A percentile compares a stretch with the other conserved stretches of the same genome.
Conservation (phyloP, 64 coral and sea anemone species). For the Acropora yongei region DNA sequence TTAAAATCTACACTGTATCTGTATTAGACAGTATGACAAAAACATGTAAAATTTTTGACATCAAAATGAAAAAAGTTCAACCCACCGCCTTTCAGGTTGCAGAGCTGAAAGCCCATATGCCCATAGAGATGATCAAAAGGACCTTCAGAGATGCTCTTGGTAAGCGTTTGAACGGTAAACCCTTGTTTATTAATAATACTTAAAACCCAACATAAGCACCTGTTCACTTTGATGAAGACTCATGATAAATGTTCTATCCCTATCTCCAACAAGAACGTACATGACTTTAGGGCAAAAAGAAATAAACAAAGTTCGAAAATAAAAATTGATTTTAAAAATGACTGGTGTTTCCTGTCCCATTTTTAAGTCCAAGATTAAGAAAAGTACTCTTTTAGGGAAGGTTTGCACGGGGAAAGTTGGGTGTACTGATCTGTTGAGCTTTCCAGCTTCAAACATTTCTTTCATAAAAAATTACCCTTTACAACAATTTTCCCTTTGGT, state of each 20-base stretch:
- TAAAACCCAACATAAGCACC: neutral
- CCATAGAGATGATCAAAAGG: conserved; percentile 44
- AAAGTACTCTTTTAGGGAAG: no score
- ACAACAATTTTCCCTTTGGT: neutral
- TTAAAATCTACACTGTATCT: neutral
- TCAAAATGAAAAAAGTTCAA: conserved; percentile 17
- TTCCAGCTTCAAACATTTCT: neutral
- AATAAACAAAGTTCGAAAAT: neutral
- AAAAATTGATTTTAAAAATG: neutral
- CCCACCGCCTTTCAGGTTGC: conserved; percentile 27
- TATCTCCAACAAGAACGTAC: neutral
- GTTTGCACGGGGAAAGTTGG: no score
- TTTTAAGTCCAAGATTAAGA: neutral
- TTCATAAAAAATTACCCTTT: neutral
- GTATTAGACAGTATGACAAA: neutral
- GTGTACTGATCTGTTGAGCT: neutral
- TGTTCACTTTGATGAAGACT: neutral
- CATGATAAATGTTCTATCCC: neutral
- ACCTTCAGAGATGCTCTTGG: conserved; percentile 44
- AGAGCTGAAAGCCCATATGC: conserved; percentile 39
- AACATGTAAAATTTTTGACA: neutral
- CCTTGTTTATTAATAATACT: no score
- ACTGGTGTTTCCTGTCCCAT: neutral
- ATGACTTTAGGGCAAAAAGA: neutral
- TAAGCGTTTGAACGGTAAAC: conserved; percentile 10